A percentile compares a stretch with the other conserved stretches of the same genome.
phyloP scores from a whole-genome alignment of 2,888 invertebrate genomes.

The Periphyllus acericola region DNA sequence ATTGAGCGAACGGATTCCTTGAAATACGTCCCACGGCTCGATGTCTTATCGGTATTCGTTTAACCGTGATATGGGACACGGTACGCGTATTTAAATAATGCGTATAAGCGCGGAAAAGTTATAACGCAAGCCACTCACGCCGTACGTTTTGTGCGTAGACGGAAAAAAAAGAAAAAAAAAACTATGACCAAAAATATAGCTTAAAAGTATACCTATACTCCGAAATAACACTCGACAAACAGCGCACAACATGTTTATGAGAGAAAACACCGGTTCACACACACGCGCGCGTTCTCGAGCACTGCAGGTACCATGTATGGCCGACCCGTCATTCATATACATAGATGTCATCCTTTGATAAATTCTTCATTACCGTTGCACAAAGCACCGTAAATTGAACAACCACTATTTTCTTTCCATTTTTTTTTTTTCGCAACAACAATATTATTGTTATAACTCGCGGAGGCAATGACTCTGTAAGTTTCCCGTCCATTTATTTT shows the following conservation, averaged over 20 bases:
- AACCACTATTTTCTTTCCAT: not conserved
- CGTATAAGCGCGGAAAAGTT: not conserved
- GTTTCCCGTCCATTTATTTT: constrained; percentile 32
- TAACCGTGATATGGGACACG: too few species aligned
- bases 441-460: constrained; percentile 5
- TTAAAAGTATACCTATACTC: not conserved
- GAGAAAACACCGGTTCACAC: constrained; percentile 23
- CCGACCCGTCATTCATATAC: constrained; percentile 1
- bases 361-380: constrained; percentile 33
- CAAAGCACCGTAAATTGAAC: constrained; percentile 37
- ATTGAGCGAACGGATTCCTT: too few species aligned
- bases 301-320: constrained; percentile 17
- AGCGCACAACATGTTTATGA: constrained; percentile 5
- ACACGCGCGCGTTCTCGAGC: not conserved
- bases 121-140: too few species aligned
- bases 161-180: too few species aligned
- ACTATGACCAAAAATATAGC: too few species aligned
- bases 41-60: too few species aligned
- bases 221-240: not conserved
- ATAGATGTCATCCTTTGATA: constrained; percentile 33
- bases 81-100: not conserved
- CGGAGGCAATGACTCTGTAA: constrained; percentile 25
- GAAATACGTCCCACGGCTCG: too few species aligned
- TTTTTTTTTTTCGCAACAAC: not conserved
- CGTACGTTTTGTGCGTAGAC: too few species aligned